Evolutionary conservation across 2,888 invertebrate genomes (phyloP).

Genomic region (Cosmorhoe ocellata): DNA sequence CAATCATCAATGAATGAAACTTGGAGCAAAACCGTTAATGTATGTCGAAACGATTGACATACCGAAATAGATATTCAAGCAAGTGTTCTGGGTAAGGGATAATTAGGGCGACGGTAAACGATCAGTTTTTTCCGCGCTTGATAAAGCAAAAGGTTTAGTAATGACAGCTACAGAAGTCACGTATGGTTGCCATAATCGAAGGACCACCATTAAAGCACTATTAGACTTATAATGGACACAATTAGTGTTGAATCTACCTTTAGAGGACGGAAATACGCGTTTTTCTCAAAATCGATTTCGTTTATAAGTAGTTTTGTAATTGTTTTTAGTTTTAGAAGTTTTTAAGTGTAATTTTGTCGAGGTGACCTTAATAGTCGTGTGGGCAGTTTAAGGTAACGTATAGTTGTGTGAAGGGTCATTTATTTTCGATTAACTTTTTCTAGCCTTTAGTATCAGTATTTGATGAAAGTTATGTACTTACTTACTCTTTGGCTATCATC

Average conservation of each 20-base stretch:
- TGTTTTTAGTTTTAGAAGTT: slow-evolving; percentile 40
- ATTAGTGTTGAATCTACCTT: slow-evolving; percentile 70
- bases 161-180: slow-evolving; percentile 73
- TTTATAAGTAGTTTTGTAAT: slow-evolving; percentile 58
- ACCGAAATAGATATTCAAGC: background rate
- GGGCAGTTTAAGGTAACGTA: slow-evolving; percentile 31
- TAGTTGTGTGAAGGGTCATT: slow-evolving; percentile 24
- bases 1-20: too few species aligned
- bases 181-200: slow-evolving; percentile 53
- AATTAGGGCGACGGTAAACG: slow-evolving; percentile 28
- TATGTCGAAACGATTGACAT: slow-evolving; percentile 14
- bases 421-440: slow-evolving; percentile 28
- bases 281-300: slow-evolving; percentile 71
- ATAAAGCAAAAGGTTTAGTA: slow-evolving; percentile 41
- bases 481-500: too few species aligned
- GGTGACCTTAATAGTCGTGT: slow-evolving; percentile 29
- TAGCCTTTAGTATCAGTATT: too few species aligned
- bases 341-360: slow-evolving; percentile 28
- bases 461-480: too few species aligned
- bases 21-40: slow-evolving; percentile 14
- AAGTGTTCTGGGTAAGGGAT: slow-evolving; percentile 14
- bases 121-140: slow-evolving; percentile 28
- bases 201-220: slow-evolving; percentile 69
- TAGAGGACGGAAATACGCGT: slow-evolving; percentile 64
- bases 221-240: slow-evolving; percentile 58